Percentiles rank a stretch among this genome's conserved stretches.
Evolutionary conservation across 2,113 vertebrate species (phyloP).

Genomic region (Psilopsiagon aurifrons): DNA sequence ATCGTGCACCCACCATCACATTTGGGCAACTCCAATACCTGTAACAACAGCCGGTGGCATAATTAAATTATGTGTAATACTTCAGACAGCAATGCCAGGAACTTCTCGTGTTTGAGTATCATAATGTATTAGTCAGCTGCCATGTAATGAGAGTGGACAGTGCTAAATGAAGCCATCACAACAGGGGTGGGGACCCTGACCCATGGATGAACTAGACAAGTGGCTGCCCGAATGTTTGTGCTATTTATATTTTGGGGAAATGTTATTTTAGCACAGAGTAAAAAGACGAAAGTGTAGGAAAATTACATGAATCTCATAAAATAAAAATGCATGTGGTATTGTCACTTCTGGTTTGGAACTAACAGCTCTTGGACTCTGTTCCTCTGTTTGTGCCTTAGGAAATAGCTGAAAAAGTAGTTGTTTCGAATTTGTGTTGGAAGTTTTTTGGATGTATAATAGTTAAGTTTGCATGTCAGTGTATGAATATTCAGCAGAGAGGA

Average conservation of each 20-base stretch:
- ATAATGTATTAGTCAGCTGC: rapidly evolving
- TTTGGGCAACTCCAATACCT: not conserved
- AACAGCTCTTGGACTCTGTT: not conserved
- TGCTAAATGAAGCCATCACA: rapidly evolving
- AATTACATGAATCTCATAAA: rapidly evolving
- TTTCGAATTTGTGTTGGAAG: not conserved
- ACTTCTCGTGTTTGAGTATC: rapidly evolving
- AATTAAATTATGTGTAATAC: rapidly evolving
- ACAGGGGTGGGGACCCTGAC: not conserved
- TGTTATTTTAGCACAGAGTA: rapidly evolving
- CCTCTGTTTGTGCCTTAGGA: not conserved
- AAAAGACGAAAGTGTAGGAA: not conserved
- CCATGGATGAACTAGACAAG: not conserved
- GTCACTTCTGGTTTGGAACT: not conserved
- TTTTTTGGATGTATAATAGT: not conserved
- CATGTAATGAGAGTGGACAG: rapidly evolving
- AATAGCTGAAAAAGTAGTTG: not conserved
- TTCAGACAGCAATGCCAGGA: not conserved
- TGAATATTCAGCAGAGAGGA: conserved; percentile 47
- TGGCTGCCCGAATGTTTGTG: not conserved
- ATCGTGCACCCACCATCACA: rapidly evolving
- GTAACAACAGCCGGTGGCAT: not conserved
- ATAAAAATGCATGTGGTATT: rapidly evolving
- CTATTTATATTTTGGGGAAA: not conserved
- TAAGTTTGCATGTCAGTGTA: not conserved